phyloP scores from a whole-genome alignment of 2,797 vertebrate species.

The Gadopsis bispinosus region DNA sequence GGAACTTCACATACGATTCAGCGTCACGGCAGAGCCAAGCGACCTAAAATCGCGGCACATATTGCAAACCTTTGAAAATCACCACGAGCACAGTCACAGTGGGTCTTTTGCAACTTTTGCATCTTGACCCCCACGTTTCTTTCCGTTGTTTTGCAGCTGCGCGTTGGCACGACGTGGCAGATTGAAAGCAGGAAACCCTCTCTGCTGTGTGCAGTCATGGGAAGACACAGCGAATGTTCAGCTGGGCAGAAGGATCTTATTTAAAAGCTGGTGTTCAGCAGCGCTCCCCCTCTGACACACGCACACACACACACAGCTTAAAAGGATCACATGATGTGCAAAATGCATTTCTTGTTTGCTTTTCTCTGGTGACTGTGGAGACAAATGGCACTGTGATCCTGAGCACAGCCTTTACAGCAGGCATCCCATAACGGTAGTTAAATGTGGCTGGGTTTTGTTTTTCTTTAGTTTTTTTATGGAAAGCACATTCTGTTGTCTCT shows the following conservation, averaged over 20 bases:
- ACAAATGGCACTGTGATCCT: constrained; percentile 57
- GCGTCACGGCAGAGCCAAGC: background rate
- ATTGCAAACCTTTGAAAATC: background rate
- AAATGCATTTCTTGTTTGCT: constrained; percentile 57
- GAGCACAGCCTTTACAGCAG: constrained; percentile 24
- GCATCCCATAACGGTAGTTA: background rate
- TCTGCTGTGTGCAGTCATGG: constrained; percentile 7
- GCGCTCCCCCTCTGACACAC: constrained; percentile 44
- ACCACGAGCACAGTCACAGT: constrained; percentile 27
- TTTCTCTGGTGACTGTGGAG: constrained; percentile 46
- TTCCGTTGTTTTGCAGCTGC: background rate
- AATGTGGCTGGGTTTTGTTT: background rate
- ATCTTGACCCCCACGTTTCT: background rate
- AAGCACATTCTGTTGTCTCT: background rate
- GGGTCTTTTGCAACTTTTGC: background rate
- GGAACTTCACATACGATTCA: constrained; percentile 44
- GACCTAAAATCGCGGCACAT: background rate
- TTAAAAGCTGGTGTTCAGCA: constrained; percentile 59
- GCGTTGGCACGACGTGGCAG: background rate
- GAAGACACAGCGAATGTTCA: constrained; percentile 54
- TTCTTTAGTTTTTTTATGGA: background rate
- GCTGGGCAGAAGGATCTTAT: constrained; percentile 63
- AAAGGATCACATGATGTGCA: constrained; percentile 69
- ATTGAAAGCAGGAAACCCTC: constrained; percentile 29
- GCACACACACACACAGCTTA: constrained; percentile 45